Conservation (phyloP, 1,140 invertebrate species). For the Ectropis grisescens region DNA sequence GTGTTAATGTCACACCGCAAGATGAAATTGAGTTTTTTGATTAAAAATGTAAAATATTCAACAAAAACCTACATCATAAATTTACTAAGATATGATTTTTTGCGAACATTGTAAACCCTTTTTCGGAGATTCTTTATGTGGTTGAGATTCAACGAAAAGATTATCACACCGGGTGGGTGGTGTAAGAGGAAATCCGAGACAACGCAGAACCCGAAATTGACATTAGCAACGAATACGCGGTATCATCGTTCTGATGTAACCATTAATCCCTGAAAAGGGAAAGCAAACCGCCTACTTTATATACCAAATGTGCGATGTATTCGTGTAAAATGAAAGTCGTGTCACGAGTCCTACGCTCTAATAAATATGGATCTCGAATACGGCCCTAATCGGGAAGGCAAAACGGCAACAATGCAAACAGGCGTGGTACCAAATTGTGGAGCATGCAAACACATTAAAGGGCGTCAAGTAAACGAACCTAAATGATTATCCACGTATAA, state of each 20-base stretch:
- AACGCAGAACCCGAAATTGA: too few species aligned
- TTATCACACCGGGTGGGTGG: too few species aligned
- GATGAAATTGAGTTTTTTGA: too few species aligned
- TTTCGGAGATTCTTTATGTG: too few species aligned
- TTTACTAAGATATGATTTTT: too few species aligned
- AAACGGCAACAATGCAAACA: constrained; percentile 61
- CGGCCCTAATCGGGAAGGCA: constrained; percentile 63
- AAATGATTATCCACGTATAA: constrained; percentile 60
- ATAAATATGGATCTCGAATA: constrained; percentile 61
- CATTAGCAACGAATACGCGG: too few species aligned
- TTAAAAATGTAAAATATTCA: too few species aligned
- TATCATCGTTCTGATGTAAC: constrained; percentile 19
- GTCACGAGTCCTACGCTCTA: constrained; percentile 56
- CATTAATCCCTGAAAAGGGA: constrained; percentile 30
- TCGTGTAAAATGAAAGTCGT: constrained; percentile 61
- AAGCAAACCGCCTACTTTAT: constrained; percentile 28
- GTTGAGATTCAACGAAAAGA: too few species aligned
- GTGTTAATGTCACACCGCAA: too few species aligned
- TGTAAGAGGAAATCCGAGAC: too few species aligned
- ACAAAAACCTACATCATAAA: too few species aligned
- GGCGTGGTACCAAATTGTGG: constrained; percentile 60
- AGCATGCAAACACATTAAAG: constrained; percentile 63
- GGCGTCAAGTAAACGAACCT: constrained; percentile 44
- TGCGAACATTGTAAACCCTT: too few species aligned
- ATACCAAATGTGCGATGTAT: constrained; percentile 30